Evolutionary conservation across 2,113 vertebrate genomes (phyloP).

Genomic region (Hylia prasina): DNA sequence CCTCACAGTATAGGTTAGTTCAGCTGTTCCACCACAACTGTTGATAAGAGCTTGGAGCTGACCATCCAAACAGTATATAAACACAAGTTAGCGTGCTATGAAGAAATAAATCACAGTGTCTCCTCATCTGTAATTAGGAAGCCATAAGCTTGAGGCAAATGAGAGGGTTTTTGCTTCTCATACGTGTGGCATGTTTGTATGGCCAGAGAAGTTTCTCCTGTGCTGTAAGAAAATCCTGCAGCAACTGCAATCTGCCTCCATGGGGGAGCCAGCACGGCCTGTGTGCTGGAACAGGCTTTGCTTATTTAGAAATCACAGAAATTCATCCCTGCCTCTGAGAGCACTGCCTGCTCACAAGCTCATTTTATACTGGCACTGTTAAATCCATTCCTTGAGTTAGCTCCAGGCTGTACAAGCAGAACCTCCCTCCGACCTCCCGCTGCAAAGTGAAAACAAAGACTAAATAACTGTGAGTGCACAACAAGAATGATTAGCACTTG

Average conservation of each 20-base stretch:
- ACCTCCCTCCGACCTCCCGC: background rate
- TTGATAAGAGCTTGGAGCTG: background rate
- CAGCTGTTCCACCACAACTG: background rate
- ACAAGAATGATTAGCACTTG: background rate
- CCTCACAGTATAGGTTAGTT: background rate
- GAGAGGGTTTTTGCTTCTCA: background rate
- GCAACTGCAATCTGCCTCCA: background rate
- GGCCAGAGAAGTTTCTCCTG: background rate
- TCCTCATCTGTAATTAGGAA: background rate
- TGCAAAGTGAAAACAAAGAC: background rate
- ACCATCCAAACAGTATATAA: background rate
- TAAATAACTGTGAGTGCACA: background rate
- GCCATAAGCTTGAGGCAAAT: background rate
- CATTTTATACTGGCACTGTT: background rate
- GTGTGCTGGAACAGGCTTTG: background rate
- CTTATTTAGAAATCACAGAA: background rate
- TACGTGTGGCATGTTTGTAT: accelerated
- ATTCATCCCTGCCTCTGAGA: background rate
- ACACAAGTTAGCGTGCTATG: background rate
- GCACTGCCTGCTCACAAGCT: background rate
- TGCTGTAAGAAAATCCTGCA: background rate
- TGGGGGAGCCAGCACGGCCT: background rate
- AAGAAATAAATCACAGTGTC: background rate
- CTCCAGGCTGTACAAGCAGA: background rate
- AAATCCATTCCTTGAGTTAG: background rate